A percentile compares a stretch with the other conserved stretches of the same genome.
phyloP scores from a whole-genome alignment of 2,888 invertebrate species.

The Polydesmus complanatus region DNA sequence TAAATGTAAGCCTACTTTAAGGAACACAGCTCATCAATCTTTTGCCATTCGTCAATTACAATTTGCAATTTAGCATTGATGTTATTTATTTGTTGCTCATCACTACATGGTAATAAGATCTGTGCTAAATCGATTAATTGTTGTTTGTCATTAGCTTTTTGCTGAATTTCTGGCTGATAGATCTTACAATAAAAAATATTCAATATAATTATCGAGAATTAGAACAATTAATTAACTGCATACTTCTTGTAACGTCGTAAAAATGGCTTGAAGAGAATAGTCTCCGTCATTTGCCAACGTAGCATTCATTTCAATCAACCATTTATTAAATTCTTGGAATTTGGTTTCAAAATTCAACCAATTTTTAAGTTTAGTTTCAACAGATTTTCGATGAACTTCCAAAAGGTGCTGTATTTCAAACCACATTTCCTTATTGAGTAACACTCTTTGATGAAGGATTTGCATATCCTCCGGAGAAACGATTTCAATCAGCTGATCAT shows the following conservation, averaged over 20 bases:
- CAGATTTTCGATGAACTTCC: conserved; percentile 50
- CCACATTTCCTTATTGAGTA: conserved; percentile 64
- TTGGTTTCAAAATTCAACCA: conserved; percentile 49
- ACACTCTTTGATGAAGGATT: conserved; percentile 57
- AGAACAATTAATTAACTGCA: not conserved
- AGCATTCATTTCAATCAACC: conserved; percentile 15
- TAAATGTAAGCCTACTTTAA: conserved; percentile 10
- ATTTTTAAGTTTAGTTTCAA: conserved; percentile 58
- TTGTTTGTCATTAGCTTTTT: conserved; percentile 12
- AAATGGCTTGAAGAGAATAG: conserved; percentile 12
- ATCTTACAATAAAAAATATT: conserved; percentile 2
- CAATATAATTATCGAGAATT: not conserved
- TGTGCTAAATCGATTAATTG: conserved; percentile 11
- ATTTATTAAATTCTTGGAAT: conserved; percentile 6
- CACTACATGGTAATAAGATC: conserved; percentile 1
- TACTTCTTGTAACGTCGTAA: conserved; percentile 16
- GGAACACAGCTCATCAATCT: conserved; percentile 1
- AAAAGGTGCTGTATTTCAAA: conserved; percentile 67
- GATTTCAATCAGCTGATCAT: conserved; percentile 71
- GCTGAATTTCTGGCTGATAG: conserved; percentile 12
- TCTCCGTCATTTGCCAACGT: conserved; percentile 8
- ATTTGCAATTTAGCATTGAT: conserved; percentile 7
- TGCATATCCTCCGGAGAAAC: conserved; percentile 72
- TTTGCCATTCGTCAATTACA: conserved; percentile 15
- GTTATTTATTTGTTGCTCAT: conserved; percentile 4